A percentile compares a stretch with the other conserved stretches of the same genome.
Conservation (phyloP, 2,888 invertebrate species). For the Drosophila engyochracea region DNA sequence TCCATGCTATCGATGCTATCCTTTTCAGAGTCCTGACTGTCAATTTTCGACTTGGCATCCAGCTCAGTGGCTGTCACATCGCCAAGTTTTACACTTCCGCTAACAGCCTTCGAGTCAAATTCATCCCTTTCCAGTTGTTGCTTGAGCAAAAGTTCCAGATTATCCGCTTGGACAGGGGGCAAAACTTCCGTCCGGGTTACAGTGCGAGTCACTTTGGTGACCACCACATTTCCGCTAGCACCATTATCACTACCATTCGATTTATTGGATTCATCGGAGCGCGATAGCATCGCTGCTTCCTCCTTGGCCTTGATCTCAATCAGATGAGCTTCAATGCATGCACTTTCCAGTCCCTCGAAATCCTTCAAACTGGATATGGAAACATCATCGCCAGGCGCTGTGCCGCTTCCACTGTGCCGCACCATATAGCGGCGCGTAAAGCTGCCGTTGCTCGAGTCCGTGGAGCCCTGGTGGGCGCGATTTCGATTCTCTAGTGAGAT, state of each 20-base stretch:
- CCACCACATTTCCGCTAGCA: slow-evolving; percentile 67
- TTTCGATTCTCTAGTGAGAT: slow-evolving; percentile 92
- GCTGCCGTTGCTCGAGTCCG: slow-evolving; percentile 94
- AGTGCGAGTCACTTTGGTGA: slow-evolving; percentile 74
- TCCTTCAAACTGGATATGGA: slow-evolving; percentile 95
- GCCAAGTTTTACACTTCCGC: slow-evolving; percentile 87
- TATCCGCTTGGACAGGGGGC: slow-evolving; percentile 65
- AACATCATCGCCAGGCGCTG: slow-evolving; percentile 89
- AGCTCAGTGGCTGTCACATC: slow-evolving; percentile 89
- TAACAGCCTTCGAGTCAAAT: slow-evolving; percentile 85
- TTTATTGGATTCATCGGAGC: slow-evolving; percentile 85
- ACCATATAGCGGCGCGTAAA: slow-evolving; percentile 90
- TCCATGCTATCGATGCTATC: slow-evolving; percentile 90
- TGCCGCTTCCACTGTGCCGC: slow-evolving; percentile 88
- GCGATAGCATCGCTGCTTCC: slow-evolving; percentile 91
- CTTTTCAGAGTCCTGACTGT: slow-evolving; percentile 86
- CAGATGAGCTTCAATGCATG: slow-evolving; percentile 93
- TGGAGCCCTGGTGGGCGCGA: slow-evolving; percentile 89
- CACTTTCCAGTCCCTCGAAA: slow-evolving; percentile 96
- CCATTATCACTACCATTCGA: slow-evolving; percentile 83
- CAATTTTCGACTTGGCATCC: slow-evolving; percentile 84
- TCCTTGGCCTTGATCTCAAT: slow-evolving; percentile 94
- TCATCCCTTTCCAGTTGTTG: slow-evolving; percentile 83
- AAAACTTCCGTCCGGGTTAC: slow-evolving; percentile 78
- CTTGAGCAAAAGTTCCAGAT: slow-evolving; percentile 84